Percentiles rank a stretch among this genome's conserved stretches.
phyloP scores from a whole-genome alignment of 2,888 invertebrate species.

The Rotaria socialis region DNA sequence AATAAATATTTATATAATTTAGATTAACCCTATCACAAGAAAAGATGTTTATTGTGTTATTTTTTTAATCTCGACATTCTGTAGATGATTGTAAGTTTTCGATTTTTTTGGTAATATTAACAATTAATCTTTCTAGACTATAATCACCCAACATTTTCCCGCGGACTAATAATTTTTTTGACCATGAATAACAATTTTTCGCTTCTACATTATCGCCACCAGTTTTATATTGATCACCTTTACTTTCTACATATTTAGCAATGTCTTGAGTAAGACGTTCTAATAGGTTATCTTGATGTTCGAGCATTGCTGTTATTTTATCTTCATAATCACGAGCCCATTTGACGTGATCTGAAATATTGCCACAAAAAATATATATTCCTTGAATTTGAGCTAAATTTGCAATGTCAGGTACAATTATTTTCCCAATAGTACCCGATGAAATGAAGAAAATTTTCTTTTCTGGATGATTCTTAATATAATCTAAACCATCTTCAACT shows the following conservation, averaged over 20 bases:
- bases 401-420: not conserved
- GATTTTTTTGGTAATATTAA: not conserved
- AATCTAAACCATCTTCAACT: not conserved
- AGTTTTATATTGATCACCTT: not conserved
- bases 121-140: not conserved
- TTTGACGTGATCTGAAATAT: not conserved
- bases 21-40: too few species aligned
- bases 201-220: not conserved
- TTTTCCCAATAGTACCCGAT: not conserved
- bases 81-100: not conserved
- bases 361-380: slow-evolving; percentile 20
- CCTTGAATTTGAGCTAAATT: not conserved
- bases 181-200: slow-evolving; percentile 19
- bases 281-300: slow-evolving; percentile 14
- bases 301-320: not conserved
- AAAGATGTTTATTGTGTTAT: not conserved
- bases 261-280: not conserved
- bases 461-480: not conserved
- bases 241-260: not conserved
- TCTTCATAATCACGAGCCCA: not conserved
- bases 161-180: not conserved
- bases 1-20: too few species aligned
- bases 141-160: not conserved
- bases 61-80: not conserved
- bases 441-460: slow-evolving; percentile 28